These are phyloP conservation scores for Hemicordylus capensis DNA, from an alignment of 2,113 vertebrate genomes.

Conservation along the genomic window DNA sequence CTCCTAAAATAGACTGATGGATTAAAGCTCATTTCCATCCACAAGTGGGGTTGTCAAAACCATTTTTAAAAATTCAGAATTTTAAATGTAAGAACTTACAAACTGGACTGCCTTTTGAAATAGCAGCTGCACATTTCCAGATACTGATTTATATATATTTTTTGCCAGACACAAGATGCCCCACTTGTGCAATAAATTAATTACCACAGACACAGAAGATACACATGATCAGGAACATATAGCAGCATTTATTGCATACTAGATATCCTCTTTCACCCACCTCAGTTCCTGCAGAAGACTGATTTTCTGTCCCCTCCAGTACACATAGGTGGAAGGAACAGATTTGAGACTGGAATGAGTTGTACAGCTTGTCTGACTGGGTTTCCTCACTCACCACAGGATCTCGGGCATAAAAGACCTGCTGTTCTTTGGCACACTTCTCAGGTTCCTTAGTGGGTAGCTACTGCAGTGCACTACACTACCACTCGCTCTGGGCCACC, in stretches of 20 bases:
- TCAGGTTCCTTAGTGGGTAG: no score
- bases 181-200: background rate
- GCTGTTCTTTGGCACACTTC: no score
- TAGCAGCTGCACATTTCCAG: background rate
- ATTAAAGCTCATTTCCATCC: background rate
- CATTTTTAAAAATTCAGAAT: no score
- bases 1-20: background rate
- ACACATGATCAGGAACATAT: background rate
- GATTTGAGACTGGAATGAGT: background rate
- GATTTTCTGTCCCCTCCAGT: background rate
- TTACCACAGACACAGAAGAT: background rate
- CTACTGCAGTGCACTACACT: no score
- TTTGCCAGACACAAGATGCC: background rate
- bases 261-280: no score
- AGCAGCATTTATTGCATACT: background rate
- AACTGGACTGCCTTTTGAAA: background rate
- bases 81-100: background rate
- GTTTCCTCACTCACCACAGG: background rate
- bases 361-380: background rate
- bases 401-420: no score
- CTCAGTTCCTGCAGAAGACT: background rate
- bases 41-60: background rate
- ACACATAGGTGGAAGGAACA: background rate
- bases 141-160: no score
- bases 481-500: no score